phyloP scores from a whole-genome alignment of 2,797 vertebrate species.

The Lindbergichthys nudifrons region DNA sequence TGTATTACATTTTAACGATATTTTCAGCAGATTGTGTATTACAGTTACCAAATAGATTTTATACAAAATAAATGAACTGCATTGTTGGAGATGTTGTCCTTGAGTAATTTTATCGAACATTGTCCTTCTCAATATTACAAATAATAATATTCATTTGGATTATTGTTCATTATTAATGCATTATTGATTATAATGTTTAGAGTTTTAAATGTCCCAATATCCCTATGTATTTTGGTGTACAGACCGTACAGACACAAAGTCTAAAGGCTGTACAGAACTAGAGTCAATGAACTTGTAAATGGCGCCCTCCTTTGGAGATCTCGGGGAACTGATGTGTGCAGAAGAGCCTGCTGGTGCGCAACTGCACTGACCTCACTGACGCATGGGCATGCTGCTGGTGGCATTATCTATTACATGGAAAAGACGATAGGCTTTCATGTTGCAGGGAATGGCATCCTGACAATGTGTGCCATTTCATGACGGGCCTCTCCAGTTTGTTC shows the following conservation, averaged over 20 bases:
- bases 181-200: background rate
- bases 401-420: conserved; percentile 76
- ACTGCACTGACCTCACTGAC: conserved; percentile 55
- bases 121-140: background rate
- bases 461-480: conserved; percentile 63
- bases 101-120: conserved; percentile 25
- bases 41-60: conserved; percentile 73
- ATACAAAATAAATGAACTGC: conserved; percentile 76
- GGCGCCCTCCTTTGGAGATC: conserved; percentile 73
- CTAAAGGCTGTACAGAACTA: background rate
- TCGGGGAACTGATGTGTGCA: conserved; percentile 39
- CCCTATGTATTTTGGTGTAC: background rate
- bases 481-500: conserved; percentile 40
- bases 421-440: conserved; percentile 67
- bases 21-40: conserved; percentile 59
- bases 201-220: background rate
- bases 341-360: conserved; percentile 49
- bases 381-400: conserved; percentile 62
- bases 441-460: conserved; percentile 64
- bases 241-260: background rate
- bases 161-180: background rate
- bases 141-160: background rate
- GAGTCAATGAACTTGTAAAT: conserved; percentile 56
- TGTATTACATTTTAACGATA: conserved; percentile 24
- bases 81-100: conserved; percentile 41